Percentiles rank a stretch among this genome's conserved stretches.
Conservation (phyloP, 2,797 vertebrate species). For the Kryptolebias ocellatus region DNA sequence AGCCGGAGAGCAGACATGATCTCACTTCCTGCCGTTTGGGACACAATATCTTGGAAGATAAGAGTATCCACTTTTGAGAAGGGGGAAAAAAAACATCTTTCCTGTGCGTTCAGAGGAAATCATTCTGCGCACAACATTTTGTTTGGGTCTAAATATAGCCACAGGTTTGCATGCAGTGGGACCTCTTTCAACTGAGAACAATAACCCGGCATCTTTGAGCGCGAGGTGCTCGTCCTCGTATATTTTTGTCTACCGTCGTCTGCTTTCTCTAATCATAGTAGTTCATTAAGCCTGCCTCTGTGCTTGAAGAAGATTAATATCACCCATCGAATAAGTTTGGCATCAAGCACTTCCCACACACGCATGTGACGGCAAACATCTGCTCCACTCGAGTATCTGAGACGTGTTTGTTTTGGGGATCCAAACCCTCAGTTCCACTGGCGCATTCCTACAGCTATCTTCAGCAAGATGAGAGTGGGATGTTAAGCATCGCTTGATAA, state of each 20-base stretch:
- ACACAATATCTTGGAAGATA: slow-evolving; percentile 57
- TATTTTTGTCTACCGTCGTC: slow-evolving; percentile 35
- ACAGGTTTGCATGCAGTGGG: slow-evolving; percentile 63
- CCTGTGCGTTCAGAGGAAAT: slow-evolving; percentile 36
- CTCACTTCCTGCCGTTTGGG: slow-evolving; percentile 46
- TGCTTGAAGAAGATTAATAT: slow-evolving; percentile 70
- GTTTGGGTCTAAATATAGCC: slow-evolving; percentile 67
- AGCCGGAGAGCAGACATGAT: slow-evolving; percentile 44
- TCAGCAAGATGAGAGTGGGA: slow-evolving; percentile 58
- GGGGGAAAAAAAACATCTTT: slow-evolving; percentile 28
- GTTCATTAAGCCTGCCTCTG: slow-evolving; percentile 60
- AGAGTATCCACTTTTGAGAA: slow-evolving; percentile 40
- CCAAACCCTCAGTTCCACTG: slow-evolving; percentile 22
- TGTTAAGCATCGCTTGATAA: slow-evolving; percentile 66
- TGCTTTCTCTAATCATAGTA: slow-evolving; percentile 33
- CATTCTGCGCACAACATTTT: slow-evolving; percentile 39
- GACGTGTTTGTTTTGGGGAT: slow-evolving; percentile 39
- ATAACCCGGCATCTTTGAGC: slow-evolving; percentile 53
- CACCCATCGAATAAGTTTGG: slow-evolving; percentile 59
- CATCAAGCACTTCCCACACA: slow-evolving; percentile 57
- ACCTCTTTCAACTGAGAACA: slow-evolving; percentile 61
- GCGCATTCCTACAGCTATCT: slow-evolving; percentile 48
- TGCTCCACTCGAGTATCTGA: slow-evolving; percentile 13
- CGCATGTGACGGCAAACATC: slow-evolving; percentile 15
- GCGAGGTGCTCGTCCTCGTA: slow-evolving; percentile 48